Evolutionary conservation across 2,113 vertebrate genomes (phyloP), one percentile per base, ranked within the genome.

Genomic region (Nansenia antarctica): DNA sequence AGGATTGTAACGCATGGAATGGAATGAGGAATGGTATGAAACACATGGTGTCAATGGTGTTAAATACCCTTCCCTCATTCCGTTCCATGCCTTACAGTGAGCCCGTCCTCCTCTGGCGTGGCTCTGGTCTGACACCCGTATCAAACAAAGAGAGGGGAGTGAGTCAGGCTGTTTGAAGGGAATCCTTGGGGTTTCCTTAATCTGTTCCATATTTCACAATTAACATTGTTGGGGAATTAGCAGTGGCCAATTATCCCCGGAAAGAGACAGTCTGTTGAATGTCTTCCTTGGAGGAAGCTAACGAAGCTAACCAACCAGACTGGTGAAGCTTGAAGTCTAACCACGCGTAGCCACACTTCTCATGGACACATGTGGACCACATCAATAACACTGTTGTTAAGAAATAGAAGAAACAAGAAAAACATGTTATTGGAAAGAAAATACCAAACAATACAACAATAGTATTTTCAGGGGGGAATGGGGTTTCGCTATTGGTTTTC

Each of bases 291-390:
- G 80, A 62, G 62, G n/a, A n/a, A n/a, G n/a, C n/a, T n/a, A n/a
- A 74, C 27, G 39, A 70, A 68, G 45, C 22, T n/a, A n/a, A n/a
- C 74, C 64, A 76, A 77, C 49, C 69, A 73, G 72, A 81, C 69
- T 79, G 74, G 59, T 74, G 74, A 75, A 77, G n/a, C n/a, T n/a
- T n/a, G n/a, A 76, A 77, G 80, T 73, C 62, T 83, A 84, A 69
- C 63, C 73, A 78, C 79, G 72, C 75, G 9, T 65, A 71, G 67
- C 69, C 24, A 26, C 72, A 67, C 69, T 85, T 65, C 67, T 80
- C 74, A 57, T 42, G 62, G 27, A 35, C 54, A 69, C 85, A 86
- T 81, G 70, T 85, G 85, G 81, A 82, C 72, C 67, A 62, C 62
- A 85, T 87, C 77, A 84, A 82, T 87, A 80, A 70, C 8, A 5